These are phyloP conservation scores for Platyscapa corneri DNA, from an alignment of 1,140 invertebrate species.

Conservation along the genomic window DNA sequence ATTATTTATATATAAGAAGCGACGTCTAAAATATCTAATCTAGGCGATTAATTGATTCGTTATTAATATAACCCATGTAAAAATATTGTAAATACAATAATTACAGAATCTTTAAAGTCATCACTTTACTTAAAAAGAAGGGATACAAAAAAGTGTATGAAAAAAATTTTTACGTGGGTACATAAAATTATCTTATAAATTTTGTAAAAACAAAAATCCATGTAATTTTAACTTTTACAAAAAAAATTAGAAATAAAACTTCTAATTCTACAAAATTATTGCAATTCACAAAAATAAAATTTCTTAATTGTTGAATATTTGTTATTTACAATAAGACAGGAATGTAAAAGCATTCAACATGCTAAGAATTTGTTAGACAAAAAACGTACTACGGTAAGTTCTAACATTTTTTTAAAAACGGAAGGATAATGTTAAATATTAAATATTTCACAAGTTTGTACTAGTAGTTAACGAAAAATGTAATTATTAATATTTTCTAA, in stretches of 20 bases:
- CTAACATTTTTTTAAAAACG: not conserved
- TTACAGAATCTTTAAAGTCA: not conserved
- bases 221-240: constrained; percentile 1
- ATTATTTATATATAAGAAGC: constrained; percentile 35
- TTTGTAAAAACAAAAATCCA: constrained; percentile 8
- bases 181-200: not conserved
- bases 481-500: too few relatives aligned
- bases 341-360: constrained; percentile 19
- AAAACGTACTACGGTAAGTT: not conserved
- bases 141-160: not conserved
- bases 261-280: constrained; percentile 44
- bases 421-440: constrained; percentile 3
- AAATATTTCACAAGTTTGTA: not conserved
- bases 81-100: not conserved
- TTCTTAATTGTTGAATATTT: constrained; percentile 34
- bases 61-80: constrained; percentile 20
- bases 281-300: constrained; percentile 24
- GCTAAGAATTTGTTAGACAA: constrained; percentile 34
- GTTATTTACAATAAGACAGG: constrained; percentile 39
- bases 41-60: not conserved
- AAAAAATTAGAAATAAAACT: constrained; percentile 28
- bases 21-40: constrained; percentile 22
- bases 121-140: not conserved
- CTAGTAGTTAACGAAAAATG: not conserved
- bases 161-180: not conserved